Conservation (phyloP, 1,140 invertebrate species). For the Euschistus heros region DNA sequence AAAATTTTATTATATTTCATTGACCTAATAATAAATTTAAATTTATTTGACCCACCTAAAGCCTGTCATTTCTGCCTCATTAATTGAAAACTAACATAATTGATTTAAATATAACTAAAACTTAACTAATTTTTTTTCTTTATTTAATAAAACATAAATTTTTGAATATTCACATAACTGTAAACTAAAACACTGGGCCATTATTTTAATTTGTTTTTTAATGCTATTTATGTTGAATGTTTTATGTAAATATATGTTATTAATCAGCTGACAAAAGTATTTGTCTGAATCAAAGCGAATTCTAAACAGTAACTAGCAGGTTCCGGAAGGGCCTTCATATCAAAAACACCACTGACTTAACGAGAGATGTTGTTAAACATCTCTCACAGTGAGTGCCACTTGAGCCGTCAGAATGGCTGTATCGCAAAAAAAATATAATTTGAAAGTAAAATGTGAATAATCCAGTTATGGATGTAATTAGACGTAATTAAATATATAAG, state of each 20-base stretch:
- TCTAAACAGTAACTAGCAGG: background rate
- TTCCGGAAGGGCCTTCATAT: background rate
- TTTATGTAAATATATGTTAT: slow-evolving; percentile 6
- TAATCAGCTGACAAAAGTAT: background rate
- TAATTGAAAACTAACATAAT: too few relatives aligned
- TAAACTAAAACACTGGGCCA: background rate
- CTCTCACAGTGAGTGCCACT: background rate
- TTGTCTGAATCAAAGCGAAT: slow-evolving; percentile 6
- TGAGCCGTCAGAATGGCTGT: background rate
- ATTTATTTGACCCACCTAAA: too few relatives aligned
- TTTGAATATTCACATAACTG: background rate
- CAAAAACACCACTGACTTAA: background rate
- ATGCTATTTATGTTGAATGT: background rate
- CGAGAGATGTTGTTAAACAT: background rate
- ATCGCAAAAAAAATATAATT: background rate
- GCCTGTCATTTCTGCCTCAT: too few relatives aligned
- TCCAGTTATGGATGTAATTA: background rate
- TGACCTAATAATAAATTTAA: too few relatives aligned
- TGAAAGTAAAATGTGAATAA: background rate
- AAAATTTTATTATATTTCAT: too few relatives aligned
- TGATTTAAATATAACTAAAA: too few relatives aligned
- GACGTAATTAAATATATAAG: background rate
- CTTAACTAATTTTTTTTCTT: background rate
- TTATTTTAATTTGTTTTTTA: background rate
- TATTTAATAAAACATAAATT: background rate